These are phyloP conservation scores for Parnassius apollo DNA, from an alignment of 2,888 invertebrate genomes.

Conservation along the genomic window DNA sequence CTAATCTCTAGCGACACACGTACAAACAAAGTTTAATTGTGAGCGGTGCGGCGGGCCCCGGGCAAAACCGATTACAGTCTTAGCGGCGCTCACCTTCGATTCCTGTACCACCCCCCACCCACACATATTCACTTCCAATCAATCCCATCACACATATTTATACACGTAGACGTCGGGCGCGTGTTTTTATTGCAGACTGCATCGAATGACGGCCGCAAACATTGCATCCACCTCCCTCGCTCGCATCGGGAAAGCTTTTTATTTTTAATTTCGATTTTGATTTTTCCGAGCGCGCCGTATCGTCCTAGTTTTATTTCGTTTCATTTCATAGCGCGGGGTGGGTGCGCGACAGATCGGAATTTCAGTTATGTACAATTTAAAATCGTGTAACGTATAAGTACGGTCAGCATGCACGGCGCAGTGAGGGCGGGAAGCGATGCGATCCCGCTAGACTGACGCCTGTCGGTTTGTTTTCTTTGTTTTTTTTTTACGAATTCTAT, in stretches of 20 bases:
- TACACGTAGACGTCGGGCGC: conserved; percentile 69
- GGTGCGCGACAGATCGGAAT: conserved; percentile 81
- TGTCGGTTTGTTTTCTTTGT: conserved; percentile 79
- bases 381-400: conserved; percentile 81
- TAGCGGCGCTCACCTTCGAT: conserved; percentile 78
- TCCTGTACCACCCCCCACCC: conserved; percentile 53
- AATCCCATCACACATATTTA: conserved; percentile 77
- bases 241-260: conserved; percentile 69
- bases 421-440: conserved; percentile 44
- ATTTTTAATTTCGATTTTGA: conserved; percentile 81
- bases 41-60: conserved; percentile 58
- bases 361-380: conserved; percentile 82
- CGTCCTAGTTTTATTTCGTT: conserved; percentile 79
- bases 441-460: conserved; percentile 77
- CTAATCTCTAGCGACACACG: conserved; percentile 80
- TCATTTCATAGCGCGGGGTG: conserved; percentile 80
- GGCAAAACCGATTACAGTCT: conserved; percentile 81
- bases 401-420: conserved; percentile 63
- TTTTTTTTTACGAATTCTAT: conserved; percentile 76
- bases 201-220: conserved; percentile 79
- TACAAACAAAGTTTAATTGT: conserved; percentile 81
- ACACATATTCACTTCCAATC: conserved; percentile 80
- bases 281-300: conserved; percentile 74
- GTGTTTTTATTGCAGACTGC: conserved; percentile 79
- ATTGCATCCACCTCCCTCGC: conserved; percentile 73